These are phyloP conservation scores for Leuciscus waleckii DNA, from an alignment of 2,797 vertebrate genomes.

Conservation along the genomic window DNA sequence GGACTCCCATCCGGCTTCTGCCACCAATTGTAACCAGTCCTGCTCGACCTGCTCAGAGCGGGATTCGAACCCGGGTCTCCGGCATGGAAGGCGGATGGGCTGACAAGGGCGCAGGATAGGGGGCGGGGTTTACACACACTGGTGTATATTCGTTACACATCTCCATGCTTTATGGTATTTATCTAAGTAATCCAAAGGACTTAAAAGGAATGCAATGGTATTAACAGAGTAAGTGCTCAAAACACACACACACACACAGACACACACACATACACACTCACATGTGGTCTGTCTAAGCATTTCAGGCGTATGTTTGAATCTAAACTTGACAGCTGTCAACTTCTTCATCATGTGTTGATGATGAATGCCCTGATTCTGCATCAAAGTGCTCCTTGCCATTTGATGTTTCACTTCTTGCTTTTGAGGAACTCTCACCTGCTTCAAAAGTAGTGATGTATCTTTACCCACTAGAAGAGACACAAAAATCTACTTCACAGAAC, in stretches of 20 bases:
- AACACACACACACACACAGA: not conserved
- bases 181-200: constrained; percentile 1
- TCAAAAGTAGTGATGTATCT: constrained; percentile 62
- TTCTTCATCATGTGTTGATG: not conserved
- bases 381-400: constrained; percentile 29
- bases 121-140: too few relatives aligned
- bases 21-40: too few relatives aligned
- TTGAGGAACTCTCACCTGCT: constrained; percentile 21
- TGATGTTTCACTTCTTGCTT: constrained; percentile 17
- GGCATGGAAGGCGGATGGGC: too few relatives aligned
- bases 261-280: not conserved
- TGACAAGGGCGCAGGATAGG: too few relatives aligned
- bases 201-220: not conserved
- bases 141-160: too few relatives aligned
- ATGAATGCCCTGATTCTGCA: constrained; percentile 15
- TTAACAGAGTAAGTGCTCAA: not conserved
- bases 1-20: too few relatives aligned
- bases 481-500: constrained; percentile 62
- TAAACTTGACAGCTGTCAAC: constrained; percentile 4
- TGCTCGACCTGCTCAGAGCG: too few relatives aligned
- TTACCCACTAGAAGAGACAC: constrained; percentile 65
- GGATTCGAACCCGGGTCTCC: too few relatives aligned
- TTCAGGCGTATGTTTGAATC: not conserved
- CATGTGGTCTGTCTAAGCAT: not conserved
- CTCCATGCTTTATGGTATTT: not conserved